A percentile compares a stretch with the other conserved stretches of the same genome.
Evolutionary conservation across 2,797 vertebrate genomes (phyloP).

Genomic region (Clarias laeviceps): DNA sequence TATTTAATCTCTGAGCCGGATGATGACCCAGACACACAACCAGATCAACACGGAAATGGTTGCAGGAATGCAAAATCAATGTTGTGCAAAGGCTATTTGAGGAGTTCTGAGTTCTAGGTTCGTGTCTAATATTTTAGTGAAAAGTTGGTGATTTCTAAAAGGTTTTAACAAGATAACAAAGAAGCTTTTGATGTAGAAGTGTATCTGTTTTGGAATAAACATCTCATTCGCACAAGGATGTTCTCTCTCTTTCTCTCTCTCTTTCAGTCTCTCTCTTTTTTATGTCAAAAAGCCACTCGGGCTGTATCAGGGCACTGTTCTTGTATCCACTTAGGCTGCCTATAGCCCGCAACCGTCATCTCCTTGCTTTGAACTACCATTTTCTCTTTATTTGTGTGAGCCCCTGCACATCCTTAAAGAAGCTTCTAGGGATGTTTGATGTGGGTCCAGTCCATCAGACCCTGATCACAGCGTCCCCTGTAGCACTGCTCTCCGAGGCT

Average conservation of each 20-base stretch:
- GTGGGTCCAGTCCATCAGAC: slow-evolving; percentile 46
- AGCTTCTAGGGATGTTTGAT: slow-evolving; percentile 36
- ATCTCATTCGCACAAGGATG: background rate
- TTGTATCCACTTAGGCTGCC: slow-evolving; percentile 65
- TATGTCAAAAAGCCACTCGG: background rate
- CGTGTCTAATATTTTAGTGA: background rate
- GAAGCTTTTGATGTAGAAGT: slow-evolving; percentile 3
- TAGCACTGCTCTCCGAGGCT: background rate
- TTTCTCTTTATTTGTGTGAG: slow-evolving; percentile 61
- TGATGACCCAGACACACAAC: slow-evolving; percentile 16
- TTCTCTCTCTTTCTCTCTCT: background rate
- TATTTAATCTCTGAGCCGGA: slow-evolving; percentile 9
- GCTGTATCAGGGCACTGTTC: slow-evolving; percentile 36
- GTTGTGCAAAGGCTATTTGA: background rate
- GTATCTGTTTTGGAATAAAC: background rate
- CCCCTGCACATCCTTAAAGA: slow-evolving; percentile 27
- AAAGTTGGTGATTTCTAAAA: background rate
- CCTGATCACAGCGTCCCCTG: slow-evolving; percentile 19
- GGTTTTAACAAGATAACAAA: background rate
- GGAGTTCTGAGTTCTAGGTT: background rate
- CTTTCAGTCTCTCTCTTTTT: background rate
- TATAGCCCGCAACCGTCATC: slow-evolving; percentile 64
- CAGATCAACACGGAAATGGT: slow-evolving; percentile 1
- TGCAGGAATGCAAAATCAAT: slow-evolving; percentile 9
- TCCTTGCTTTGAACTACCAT: slow-evolving; percentile 72